Evolutionary conservation across 2,888 invertebrate genomes (phyloP), one percentile per base, ranked within the genome.

Genomic region (Protonemura montana): DNA sequence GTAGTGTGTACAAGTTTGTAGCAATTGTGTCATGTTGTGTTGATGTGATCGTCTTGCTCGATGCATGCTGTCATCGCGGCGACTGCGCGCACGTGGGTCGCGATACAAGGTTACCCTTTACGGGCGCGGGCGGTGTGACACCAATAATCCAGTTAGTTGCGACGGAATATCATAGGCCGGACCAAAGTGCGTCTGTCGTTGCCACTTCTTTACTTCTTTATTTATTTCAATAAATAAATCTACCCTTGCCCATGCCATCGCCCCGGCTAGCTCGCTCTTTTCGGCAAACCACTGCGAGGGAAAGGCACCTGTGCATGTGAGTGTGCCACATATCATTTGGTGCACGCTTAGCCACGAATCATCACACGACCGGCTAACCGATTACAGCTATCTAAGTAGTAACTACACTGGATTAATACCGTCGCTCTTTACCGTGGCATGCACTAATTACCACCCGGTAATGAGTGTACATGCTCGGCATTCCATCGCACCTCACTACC

Each of bases 241-340:
- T 7, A 41, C 41, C 41, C 41, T 41, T 41, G 41, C n/a, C n/a
- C n/a, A n/a, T n/a, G n/a, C n/a, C n/a, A n/a, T n/a, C n/a, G n/a
- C n/a, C n/a, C n/a, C n/a, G n/a, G n/a, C n/a, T n/a, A n/a, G n/a
- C n/a, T n/a, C n/a, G n/a, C 16, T 21, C 59, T 59, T 59, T 59
- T 59, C 59, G 59, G 59, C 59, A 59, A 59, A 10, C 7, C 59
- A 21, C 1, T 21, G 21, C 59, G 59, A 59, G 59, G 59, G 59
- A 59, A 59, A 59, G 59, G 59, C 7, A 59, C 59, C 13, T 21
- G 59, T 35, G 35, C 35, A 10, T 35, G 35, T 21, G 59, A 16
- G 59, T 59, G 59, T 59, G 59, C 59, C 59, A 59, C 59, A 59
- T 59, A 59, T 59, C 59, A 59, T 59, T 59, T 59, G 59, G 59